Conservation (phyloP, 2,888 invertebrate species). For the Spodoptera exigua region DNA sequence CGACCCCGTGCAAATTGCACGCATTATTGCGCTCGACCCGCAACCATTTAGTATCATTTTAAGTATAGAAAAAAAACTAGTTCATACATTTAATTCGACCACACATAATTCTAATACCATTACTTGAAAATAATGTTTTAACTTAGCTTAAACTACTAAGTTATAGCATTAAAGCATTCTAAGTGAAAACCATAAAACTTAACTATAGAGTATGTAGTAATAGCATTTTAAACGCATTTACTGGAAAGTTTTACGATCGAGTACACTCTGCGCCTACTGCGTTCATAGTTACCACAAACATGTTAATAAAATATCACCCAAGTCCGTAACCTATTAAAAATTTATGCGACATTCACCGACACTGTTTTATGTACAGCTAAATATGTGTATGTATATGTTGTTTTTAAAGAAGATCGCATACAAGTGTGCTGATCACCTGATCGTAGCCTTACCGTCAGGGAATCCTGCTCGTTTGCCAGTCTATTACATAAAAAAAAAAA, state of each 20-base stretch:
- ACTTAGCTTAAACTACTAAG: conserved; percentile 5
- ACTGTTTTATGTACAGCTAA: conserved; percentile 2
- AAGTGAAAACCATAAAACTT: conserved; percentile 47
- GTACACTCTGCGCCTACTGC: conserved; percentile 28
- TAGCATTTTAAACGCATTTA: conserved; percentile 46
- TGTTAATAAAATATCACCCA: conserved; percentile 46
- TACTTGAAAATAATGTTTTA: conserved; percentile 9
- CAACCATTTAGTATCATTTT: too few species aligned
- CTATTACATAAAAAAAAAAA: too few species aligned
- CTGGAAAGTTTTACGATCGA: conserved; percentile 33
- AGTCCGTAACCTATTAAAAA: conserved; percentile 39
- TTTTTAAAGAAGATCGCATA: too few species aligned
- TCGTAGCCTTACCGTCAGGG: too few species aligned
- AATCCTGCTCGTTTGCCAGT: too few species aligned
- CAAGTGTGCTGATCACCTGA: too few species aligned
- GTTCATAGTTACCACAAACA: conserved; percentile 31
- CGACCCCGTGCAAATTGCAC: too few species aligned
- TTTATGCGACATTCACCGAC: conserved; percentile 27
- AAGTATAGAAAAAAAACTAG: too few species aligned
- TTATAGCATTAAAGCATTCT: conserved; percentile 12
- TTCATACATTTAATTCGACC: neutral
- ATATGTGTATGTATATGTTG: too few species aligned
- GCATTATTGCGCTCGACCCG: too few species aligned
- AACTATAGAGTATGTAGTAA: conserved; percentile 45
- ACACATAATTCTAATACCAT: conserved; percentile 3